These are phyloP conservation scores for Stichodactyla helianthus DNA, from an alignment of 64 coral and sea anemone genomes.

Conservation along the genomic window DNA sequence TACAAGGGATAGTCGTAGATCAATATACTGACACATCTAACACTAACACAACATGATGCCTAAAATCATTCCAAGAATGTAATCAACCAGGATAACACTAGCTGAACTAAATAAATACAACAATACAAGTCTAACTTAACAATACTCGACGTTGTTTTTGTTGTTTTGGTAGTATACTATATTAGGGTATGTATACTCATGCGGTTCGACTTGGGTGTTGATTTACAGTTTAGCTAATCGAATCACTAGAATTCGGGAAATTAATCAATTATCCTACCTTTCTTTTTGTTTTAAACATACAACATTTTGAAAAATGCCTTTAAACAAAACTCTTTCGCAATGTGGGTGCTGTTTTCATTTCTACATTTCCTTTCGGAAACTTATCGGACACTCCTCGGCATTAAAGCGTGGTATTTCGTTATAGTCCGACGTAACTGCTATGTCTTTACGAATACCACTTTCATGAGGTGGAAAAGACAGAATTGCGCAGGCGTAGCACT, in stretches of 20 bases:
- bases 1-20: neutral
- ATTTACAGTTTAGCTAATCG: neutral
- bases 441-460: neutral
- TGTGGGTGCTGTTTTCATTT: neutral
- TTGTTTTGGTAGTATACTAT: neutral
- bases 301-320: neutral
- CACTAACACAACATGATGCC: neutral
- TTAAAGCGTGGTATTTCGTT: neutral
- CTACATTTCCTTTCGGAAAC: constrained; percentile 8
- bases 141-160: neutral
- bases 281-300: neutral
- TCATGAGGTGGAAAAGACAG: neutral
- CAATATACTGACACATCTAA: neutral
- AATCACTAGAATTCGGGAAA: neutral
- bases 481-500: no score
- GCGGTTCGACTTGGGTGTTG: neutral
- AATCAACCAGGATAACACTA: neutral
- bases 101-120: neutral
- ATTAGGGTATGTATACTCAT: neutral
- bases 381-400: constrained; percentile 1
- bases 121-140: neutral
- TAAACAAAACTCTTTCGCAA: neutral
- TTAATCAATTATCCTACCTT: neutral
- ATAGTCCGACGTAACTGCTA: neutral
- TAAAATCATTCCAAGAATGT: neutral